phyloP scores from a whole-genome alignment of 1,140 invertebrate species.

The Habropoda laboriosa region DNA sequence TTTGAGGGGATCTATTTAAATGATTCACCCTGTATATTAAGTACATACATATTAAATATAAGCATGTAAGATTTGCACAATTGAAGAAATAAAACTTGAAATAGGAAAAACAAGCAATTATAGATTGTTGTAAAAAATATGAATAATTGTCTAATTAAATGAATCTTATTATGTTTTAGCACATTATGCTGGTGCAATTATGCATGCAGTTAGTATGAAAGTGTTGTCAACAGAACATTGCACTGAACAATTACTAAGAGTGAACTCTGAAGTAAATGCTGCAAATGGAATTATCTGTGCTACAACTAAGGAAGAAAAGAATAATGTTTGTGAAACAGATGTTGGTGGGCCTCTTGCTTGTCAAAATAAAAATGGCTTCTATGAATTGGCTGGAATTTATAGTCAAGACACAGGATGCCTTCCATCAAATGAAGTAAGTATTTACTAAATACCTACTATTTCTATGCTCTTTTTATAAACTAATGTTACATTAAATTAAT shows the following conservation, averaged over 20 bases:
- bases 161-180: slow-evolving; percentile 80
- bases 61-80: too few species aligned
- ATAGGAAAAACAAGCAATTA: too few species aligned
- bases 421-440: slow-evolving; percentile 78
- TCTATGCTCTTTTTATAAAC: too few species aligned
- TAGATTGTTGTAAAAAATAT: too few species aligned
- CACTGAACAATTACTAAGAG: slow-evolving; percentile 65
- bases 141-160: neutral
- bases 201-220: slow-evolving; percentile 88
- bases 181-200: slow-evolving; percentile 86
- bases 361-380: slow-evolving; percentile 85
- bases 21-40: too few species aligned
- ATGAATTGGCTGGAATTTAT: slow-evolving; percentile 88
- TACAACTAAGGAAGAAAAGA: slow-evolving; percentile 69
- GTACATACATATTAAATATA: too few species aligned
- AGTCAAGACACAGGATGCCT: slow-evolving; percentile 87
- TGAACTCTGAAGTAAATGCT: slow-evolving; percentile 60
- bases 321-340: slow-evolving; percentile 85
- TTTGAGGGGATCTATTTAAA: too few species aligned
- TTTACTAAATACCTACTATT: too few species aligned
- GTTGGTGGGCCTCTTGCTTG: slow-evolving; percentile 90
- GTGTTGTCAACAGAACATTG: slow-evolving; percentile 85
- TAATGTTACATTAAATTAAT: too few species aligned
- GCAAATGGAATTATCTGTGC: slow-evolving; percentile 74
- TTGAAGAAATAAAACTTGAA: too few species aligned